Conservation (phyloP, 2,113 vertebrate genomes). For the Uria lomvia region DNA sequence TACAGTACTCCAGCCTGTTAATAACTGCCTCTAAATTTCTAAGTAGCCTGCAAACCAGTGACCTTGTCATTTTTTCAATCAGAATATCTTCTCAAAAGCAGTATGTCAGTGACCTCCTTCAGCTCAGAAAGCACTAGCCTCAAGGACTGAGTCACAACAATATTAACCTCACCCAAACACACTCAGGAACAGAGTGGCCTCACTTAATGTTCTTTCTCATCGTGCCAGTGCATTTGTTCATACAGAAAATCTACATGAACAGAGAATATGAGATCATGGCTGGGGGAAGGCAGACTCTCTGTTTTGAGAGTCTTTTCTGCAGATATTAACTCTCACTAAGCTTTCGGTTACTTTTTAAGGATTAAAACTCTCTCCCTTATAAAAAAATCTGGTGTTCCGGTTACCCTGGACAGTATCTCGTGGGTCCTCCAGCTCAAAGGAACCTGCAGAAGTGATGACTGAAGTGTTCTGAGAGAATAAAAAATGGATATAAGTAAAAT, state of each 20-base stretch:
- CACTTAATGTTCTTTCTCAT: neutral
- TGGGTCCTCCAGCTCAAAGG: neutral
- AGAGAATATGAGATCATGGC: neutral
- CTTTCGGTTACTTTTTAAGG: neutral
- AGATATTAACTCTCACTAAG: neutral
- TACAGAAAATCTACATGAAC: neutral
- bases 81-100: neutral
- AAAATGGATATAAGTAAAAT: neutral
- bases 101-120: neutral
- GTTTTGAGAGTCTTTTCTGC: neutral
- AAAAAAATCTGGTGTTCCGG: neutral
- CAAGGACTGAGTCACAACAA: neutral
- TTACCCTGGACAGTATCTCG: neutral
- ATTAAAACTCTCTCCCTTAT: neutral
- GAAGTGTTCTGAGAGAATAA: neutral
- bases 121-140: neutral
- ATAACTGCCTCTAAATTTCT: neutral
- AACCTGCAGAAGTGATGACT: neutral
- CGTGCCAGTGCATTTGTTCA: neutral
- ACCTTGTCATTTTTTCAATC: neutral
- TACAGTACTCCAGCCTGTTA: neutral
- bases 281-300: neutral
- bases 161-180: neutral
- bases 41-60: neutral
- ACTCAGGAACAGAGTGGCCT: neutral